Evolutionary conservation across 2,113 vertebrate genomes (phyloP), one percentile per base, ranked within the genome.

Genomic region (Tetraodon nigroviridis): DNA sequence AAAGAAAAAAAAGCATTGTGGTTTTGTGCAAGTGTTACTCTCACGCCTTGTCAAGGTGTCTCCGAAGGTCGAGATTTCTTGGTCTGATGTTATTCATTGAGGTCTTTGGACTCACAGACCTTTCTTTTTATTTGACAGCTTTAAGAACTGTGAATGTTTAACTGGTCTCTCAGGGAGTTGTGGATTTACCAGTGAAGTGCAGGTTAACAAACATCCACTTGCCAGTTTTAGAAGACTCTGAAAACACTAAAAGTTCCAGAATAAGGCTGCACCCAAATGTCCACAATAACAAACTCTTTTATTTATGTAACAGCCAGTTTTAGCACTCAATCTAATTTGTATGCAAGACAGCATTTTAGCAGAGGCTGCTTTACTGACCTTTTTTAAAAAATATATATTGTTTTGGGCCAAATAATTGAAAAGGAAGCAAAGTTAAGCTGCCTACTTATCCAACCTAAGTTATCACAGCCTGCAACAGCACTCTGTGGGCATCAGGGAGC

Each of bases 11-110:
- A 41, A 4, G 11, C n/a, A 24, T 40, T 64, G 42, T 64, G 65
- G 61, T 55, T 42, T 53, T 70, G 63, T 47, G 59, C 24, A 70
- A 48, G 44, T 29, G 17, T 24, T 61, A 32, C 68, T 69, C 44
- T 53, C 61, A 24, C 7, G 51, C 24, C 65, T n/a, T 78, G 69
- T 75, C 63, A 69, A 54, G 40, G 37, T 29, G 15, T 67, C 70
- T 19, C 10, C 20, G 44, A 17, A 51, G 21, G 17, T 48, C 53
- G 15, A 13, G 46, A 52, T 17, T 24, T 17, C 21, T 41, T 17
- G 7, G 48, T 7, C 44, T 12, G 32, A 37, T 37, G 32, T 12
- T 37, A 12, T 37, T n/a, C 42, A 2, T 73, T 37, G 22, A 44
- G 2, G 19, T 61, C 55, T 2, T 52, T 45, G 19, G 7, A 58